Evolutionary conservation across 2,113 vertebrate genomes (phyloP), one percentile per base, ranked within the genome.

Genomic region (Ctenomys sociabilis): DNA sequence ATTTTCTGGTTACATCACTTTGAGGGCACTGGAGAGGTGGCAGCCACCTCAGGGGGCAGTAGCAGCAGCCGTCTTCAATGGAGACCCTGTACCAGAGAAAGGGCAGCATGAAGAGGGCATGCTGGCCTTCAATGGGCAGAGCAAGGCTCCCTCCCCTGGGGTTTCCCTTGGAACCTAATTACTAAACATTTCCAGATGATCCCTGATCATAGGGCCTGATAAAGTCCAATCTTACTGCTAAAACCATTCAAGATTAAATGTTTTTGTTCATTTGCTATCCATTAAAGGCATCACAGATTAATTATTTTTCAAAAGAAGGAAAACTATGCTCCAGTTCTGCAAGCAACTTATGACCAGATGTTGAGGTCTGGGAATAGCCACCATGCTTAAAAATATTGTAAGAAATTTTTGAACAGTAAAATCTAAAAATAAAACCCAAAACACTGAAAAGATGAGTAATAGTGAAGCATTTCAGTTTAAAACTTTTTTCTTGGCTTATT

Each of bases 241-340:
- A 95, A 96, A 93, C 52, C 64, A 68, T 90, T 90, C 59, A 88
- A 92, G 94, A 92, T 87, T 86, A 97, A 96, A 95, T 89, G 64
- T 37, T 95, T 97, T 96, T 95, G 88, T 97, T 96, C 83, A 93
- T 97, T 97, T 92, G 75, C 49, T 83, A 82, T 63, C 83, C 93
- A 94, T 95, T 92, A 96, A 95, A 95, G 9, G 77, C 85, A 96
- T 94, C 66, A 84, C 93, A 97, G 72, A 96, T 88, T 95, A 96
- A 95, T 97, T 95, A 96, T 95, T 96, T 95, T 97, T 96, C 93
- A 95, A 97, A 97, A 94, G 90, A 96, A 97, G 93, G 88, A 91
- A 97, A 97, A 97, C 59, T 92, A 52, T 95, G 72, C 77, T 88
- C 35, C 63, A 96, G n/a, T 93, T 93, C 73, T 96, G 72, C 94